phyloP scores from a whole-genome alignment of 2,113 vertebrate species.

The Micronisus gabar region DNA sequence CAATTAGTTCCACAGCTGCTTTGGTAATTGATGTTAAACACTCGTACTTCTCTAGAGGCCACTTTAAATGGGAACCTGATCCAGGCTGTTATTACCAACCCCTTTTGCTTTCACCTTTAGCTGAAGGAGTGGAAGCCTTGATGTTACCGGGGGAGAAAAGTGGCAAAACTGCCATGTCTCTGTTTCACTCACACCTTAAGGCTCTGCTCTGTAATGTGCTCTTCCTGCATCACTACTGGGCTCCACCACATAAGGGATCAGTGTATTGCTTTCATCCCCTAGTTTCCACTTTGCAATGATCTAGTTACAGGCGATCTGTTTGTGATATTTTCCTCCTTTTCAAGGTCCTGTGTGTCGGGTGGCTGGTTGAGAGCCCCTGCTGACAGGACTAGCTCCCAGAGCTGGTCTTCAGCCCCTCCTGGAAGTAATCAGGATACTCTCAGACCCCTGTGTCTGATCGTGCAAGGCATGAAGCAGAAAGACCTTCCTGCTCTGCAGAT shows the following conservation, averaged over 20 bases:
- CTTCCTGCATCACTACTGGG: neutral
- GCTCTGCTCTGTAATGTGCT: neutral
- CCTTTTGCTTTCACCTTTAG: neutral
- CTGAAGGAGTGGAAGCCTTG: neutral
- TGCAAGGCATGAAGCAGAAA: neutral
- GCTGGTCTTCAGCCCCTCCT: neutral
- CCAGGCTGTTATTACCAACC: neutral
- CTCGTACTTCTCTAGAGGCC: neutral
- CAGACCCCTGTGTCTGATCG: neutral
- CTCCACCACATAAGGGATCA: neutral
- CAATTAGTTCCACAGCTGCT: constrained; percentile 38
- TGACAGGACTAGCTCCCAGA: neutral
- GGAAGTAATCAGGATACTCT: neutral
- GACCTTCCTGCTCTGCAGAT: neutral
- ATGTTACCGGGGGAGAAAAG: neutral
- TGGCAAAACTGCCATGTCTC: neutral
- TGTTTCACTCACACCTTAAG: neutral
- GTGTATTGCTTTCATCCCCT: neutral
- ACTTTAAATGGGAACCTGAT: constrained; percentile 12
- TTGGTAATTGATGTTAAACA: neutral
- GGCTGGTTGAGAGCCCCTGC: neutral
- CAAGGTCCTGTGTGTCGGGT: neutral
- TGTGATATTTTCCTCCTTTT: neutral
- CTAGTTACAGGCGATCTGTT: neutral
- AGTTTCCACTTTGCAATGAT: neutral